These are phyloP conservation scores for Aporophyla nigra DNA, from an alignment of 2,888 invertebrate species.

Conservation along the genomic window DNA sequence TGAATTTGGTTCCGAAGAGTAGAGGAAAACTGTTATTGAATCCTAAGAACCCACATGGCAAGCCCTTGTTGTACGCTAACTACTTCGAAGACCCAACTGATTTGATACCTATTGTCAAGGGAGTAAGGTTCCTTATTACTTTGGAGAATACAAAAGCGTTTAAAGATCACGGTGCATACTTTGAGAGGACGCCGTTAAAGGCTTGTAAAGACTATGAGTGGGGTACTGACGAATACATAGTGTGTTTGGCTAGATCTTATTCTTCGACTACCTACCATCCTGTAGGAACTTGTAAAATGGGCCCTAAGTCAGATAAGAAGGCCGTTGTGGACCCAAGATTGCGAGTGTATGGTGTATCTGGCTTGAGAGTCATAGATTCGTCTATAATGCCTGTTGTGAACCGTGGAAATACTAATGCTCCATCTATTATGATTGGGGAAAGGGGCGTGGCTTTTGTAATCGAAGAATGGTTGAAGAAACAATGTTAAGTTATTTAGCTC, in stretches of 20 bases:
- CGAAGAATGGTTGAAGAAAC: conserved; percentile 73
- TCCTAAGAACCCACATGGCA: conserved; percentile 92
- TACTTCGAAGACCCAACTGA: conserved; percentile 92
- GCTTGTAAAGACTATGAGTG: conserved; percentile 91
- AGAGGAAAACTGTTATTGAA: conserved; percentile 92
- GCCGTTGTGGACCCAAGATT: conserved; percentile 93
- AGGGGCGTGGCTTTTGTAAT: conserved; percentile 76
- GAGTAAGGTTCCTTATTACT: conserved; percentile 90
- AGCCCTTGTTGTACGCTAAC: conserved; percentile 93
- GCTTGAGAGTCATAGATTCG: conserved; percentile 93
- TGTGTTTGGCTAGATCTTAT: conserved; percentile 91
- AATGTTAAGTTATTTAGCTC: neutral
- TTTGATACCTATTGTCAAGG: conserved; percentile 90
- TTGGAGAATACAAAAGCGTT: conserved; percentile 91
- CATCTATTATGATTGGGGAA: conserved; percentile 95
- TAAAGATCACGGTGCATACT: conserved; percentile 88
- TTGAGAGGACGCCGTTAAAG: conserved; percentile 89
- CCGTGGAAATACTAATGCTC: conserved; percentile 95
- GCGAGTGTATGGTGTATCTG: conserved; percentile 91
- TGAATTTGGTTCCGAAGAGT: conserved; percentile 91
- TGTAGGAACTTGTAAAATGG: conserved; percentile 87
- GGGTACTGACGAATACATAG: conserved; percentile 92
- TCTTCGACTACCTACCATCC: conserved; percentile 88
- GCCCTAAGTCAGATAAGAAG: conserved; percentile 88
- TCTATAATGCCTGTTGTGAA: conserved; percentile 95